phyloP scores from a whole-genome alignment of 2,113 vertebrate genomes.

The Origma solitaria region DNA sequence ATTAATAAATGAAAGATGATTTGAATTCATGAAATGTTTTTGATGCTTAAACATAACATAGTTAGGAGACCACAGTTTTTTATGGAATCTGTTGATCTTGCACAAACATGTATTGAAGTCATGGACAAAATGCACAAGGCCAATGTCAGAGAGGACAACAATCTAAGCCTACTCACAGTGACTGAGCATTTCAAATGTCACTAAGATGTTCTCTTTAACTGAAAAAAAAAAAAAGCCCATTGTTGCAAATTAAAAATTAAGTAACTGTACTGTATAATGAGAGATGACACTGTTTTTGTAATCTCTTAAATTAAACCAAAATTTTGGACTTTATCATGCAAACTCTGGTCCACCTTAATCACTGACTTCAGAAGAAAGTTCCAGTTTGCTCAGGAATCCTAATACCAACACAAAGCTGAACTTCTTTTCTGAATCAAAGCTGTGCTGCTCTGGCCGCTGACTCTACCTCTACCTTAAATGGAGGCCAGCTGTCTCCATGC shows the following conservation, averaged over 20 bases:
- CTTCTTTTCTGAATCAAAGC: not conserved
- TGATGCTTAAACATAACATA: not conserved
- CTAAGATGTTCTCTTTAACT: not conserved
- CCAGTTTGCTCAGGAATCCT: not conserved
- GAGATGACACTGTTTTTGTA: not conserved
- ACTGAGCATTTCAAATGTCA: not conserved
- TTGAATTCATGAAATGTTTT: not conserved
- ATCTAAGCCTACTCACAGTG: not conserved
- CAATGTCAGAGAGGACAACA: not conserved
- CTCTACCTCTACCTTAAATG: not conserved
- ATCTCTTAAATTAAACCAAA: not conserved
- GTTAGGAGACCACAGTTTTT: not conserved
- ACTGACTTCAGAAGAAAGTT: not conserved
- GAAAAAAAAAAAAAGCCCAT: not conserved
- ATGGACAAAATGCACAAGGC: not conserved
- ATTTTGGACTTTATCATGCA: not conserved
- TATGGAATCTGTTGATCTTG: not conserved
- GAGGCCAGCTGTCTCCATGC: not conserved
- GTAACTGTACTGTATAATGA: not conserved
- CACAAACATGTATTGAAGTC: not conserved
- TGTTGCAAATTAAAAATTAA: not conserved
- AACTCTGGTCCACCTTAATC: not conserved
- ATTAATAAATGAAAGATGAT: not conserved
- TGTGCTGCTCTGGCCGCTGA: not conserved
- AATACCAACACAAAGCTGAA: not conserved